Evolutionary conservation across 2,797 vertebrate genomes (phyloP).

Genomic region (Benthosema pterotum): DNA sequence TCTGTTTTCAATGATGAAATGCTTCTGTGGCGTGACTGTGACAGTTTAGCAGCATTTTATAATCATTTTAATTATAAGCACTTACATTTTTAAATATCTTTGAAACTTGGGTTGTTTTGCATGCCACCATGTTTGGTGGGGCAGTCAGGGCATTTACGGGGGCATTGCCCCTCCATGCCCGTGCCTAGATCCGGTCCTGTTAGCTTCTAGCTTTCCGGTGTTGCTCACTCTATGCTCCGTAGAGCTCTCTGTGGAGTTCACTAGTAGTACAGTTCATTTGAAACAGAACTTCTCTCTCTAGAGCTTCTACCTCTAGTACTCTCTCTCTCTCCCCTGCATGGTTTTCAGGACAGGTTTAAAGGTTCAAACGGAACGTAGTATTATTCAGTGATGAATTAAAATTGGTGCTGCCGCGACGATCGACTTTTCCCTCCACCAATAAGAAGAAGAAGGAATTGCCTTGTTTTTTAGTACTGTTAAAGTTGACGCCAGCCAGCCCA

Average conservation of each 20-base stretch:
- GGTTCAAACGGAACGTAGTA: slow-evolving; percentile 5
- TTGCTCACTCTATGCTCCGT: too few species aligned
- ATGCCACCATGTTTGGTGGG: too few species aligned
- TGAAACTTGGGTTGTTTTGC: too few species aligned
- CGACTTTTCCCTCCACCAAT: slow-evolving; percentile 3
- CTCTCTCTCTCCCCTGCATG: neutral
- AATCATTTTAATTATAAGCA: too few species aligned
- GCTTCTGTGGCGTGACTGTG: too few species aligned
- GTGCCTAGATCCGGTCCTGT: too few species aligned
- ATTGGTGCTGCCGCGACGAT: slow-evolving; percentile 7
- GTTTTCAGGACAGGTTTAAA: slow-evolving; percentile 31
- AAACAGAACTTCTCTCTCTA: slow-evolving; percentile 5
- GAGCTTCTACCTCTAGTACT: neutral
- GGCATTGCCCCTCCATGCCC: too few species aligned
- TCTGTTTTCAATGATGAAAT: too few species aligned
- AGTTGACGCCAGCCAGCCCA: slow-evolving; percentile 37
- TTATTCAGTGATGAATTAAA: slow-evolving; percentile 49
- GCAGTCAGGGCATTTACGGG: too few species aligned
- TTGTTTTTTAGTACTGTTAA: slow-evolving; percentile 45
- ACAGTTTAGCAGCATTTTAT: too few species aligned
- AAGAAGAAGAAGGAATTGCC: slow-evolving; percentile 42
- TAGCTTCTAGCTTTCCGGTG: slow-evolving; percentile 83
- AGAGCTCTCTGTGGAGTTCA: neutral
- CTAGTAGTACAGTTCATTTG: neutral
- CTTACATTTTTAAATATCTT: too few species aligned